phyloP scores from a whole-genome alignment of 2,888 invertebrate genomes.

The Poecilus cupreus region DNA sequence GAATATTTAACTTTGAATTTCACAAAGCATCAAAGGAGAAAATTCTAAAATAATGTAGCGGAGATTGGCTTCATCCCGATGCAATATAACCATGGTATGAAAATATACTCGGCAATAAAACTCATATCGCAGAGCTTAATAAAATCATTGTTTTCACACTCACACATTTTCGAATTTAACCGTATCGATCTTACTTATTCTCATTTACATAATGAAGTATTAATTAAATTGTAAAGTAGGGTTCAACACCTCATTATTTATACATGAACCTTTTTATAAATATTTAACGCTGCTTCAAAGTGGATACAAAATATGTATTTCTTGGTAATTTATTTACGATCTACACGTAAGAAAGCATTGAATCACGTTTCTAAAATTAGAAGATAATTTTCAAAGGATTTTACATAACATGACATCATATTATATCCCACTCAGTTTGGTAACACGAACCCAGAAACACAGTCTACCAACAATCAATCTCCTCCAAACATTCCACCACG shows the following conservation, averaged over 20 bases:
- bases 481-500: too few relatives aligned
- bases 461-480: too few relatives aligned
- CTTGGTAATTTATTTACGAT: slow-evolving; percentile 15
- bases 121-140: too few relatives aligned
- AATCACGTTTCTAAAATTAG: too few relatives aligned
- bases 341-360: neutral
- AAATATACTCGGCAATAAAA: too few relatives aligned
- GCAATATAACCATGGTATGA: too few relatives aligned
- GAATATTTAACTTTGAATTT: slow-evolving; percentile 10
- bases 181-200: neutral
- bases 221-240: slow-evolving; percentile 22
- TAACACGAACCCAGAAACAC: too few relatives aligned
- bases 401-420: too few relatives aligned
- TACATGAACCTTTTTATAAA: slow-evolving; percentile 6
- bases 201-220: slow-evolving; percentile 16
- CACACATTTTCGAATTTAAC: too few relatives aligned
- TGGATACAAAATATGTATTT: neutral
- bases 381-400: too few relatives aligned
- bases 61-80: neutral
- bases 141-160: too few relatives aligned
- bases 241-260: slow-evolving; percentile 25
- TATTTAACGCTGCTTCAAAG: slow-evolving; percentile 4
- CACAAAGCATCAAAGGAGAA: neutral
- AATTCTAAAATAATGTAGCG: neutral
- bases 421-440: too few relatives aligned